A percentile compares a stretch with the other conserved stretches of the same genome.
Conservation (phyloP, 2,797 vertebrate species). For the Sebastes trivittatus region DNA sequence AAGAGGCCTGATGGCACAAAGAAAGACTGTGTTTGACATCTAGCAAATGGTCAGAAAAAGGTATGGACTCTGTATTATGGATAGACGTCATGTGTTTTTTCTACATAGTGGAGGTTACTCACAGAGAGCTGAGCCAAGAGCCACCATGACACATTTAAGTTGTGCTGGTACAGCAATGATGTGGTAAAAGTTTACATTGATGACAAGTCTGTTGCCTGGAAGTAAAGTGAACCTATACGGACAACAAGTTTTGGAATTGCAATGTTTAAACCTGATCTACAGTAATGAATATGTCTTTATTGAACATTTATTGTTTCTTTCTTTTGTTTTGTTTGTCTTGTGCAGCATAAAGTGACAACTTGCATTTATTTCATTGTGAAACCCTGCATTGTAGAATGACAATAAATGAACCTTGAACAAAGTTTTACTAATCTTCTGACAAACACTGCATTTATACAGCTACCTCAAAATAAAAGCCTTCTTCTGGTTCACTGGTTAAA, state of each 20-base stretch:
- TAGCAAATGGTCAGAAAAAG: background rate
- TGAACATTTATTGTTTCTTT: background rate
- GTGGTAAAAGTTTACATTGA: background rate
- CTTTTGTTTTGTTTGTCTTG: background rate
- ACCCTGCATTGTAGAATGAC: too few relatives aligned
- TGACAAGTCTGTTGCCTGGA: background rate
- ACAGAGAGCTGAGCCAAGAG: background rate
- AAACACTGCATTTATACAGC: background rate
- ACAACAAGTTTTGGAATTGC: too few relatives aligned
- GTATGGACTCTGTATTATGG: background rate
- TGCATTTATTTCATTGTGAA: too few relatives aligned
- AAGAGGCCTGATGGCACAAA: background rate
- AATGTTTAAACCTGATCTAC: too few relatives aligned
- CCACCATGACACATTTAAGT: background rate
- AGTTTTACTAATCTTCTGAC: background rate
- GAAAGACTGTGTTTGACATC: background rate
- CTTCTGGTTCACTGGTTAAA: background rate
- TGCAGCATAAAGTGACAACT: too few relatives aligned
- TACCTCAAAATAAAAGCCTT: background rate
- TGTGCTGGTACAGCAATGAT: background rate
- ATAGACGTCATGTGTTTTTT: background rate
- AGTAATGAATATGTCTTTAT: too few relatives aligned
- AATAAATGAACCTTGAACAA: background rate
- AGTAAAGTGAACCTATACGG: too few relatives aligned
- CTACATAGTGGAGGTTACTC: background rate